Evolutionary conservation across 2,113 vertebrate species (phyloP).

Genomic region (Epinephelus lanceolatus): DNA sequence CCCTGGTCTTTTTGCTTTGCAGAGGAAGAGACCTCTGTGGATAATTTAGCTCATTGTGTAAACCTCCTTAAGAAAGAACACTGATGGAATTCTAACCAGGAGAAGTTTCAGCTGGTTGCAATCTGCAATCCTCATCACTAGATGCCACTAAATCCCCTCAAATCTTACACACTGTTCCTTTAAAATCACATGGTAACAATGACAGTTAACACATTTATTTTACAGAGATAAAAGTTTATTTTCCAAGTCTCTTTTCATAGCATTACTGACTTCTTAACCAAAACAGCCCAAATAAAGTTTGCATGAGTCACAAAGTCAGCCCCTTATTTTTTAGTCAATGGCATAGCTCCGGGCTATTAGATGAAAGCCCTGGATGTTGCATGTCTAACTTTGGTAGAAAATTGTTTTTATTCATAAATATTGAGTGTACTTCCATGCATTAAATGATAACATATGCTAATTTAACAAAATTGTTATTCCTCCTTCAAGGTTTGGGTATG

Average conservation of each 20-base stretch:
- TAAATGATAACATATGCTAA: constrained; percentile 59
- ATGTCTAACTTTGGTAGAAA: constrained; percentile 39
- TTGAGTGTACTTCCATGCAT: constrained; percentile 9
- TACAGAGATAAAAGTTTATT: background rate
- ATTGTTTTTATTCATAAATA: constrained; percentile 43
- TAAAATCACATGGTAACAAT: background rate
- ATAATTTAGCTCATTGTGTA: no score
- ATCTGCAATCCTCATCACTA: no score
- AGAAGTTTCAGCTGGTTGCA: no score
- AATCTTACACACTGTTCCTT: no score
- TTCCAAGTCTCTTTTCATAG: background rate
- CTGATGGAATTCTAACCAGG: no score
- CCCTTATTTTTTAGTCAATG: constrained; percentile 44
- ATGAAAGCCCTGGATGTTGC: constrained; percentile 53
- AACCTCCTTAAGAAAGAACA: no score
- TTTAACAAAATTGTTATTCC: constrained; percentile 38
- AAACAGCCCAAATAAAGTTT: constrained; percentile 11
- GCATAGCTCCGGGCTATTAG: constrained; percentile 26
- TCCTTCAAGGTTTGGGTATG: constrained; percentile 22
- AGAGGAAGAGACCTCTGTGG: no score
- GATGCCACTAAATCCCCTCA: no score
- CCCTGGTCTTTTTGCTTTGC: no score
- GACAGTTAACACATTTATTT: background rate
- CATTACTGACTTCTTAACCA: background rate
- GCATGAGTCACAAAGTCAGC: constrained; percentile 33